Percentiles rank a stretch among this genome's conserved stretches.
Evolutionary conservation across 2,797 vertebrate species (phyloP).

Genomic region (Micromesistius poutassou): DNA sequence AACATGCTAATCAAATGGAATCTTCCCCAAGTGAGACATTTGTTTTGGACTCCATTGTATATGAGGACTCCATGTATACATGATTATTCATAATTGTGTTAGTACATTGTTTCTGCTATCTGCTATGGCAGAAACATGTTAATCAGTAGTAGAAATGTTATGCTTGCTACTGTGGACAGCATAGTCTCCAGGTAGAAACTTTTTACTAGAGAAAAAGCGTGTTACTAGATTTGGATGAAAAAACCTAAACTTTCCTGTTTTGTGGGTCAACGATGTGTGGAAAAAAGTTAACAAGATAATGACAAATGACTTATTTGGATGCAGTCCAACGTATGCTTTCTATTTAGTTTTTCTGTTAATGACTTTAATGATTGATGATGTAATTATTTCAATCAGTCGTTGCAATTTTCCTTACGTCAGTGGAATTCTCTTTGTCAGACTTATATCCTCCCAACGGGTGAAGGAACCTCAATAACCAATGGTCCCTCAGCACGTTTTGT

Average conservation of each 20-base stretch:
- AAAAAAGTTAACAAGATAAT: not conserved
- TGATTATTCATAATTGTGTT: not conserved
- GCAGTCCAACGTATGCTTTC: not conserved
- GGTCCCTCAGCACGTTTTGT: not conserved
- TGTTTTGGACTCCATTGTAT: not conserved
- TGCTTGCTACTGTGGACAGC: not conserved
- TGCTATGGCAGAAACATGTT: not conserved
- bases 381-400: not conserved
- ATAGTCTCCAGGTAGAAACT: not conserved
- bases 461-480: not conserved
- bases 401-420: not conserved
- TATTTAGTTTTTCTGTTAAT: not conserved
- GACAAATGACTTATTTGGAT: not conserved
- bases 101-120: not conserved
- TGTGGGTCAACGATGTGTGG: not conserved
- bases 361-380: not conserved
- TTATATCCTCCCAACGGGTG: not conserved
- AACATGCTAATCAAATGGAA: not conserved
- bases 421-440: not conserved
- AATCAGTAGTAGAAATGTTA: not conserved
- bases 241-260: not conserved
- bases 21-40: not conserved
- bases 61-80: too few relatives aligned
- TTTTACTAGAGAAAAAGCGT: not conserved
- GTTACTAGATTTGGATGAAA: not conserved